Base-by-base conservation (phyloP, 2,113 vertebrate genomes). In the Rhinichthys klamathensis region DNA sequence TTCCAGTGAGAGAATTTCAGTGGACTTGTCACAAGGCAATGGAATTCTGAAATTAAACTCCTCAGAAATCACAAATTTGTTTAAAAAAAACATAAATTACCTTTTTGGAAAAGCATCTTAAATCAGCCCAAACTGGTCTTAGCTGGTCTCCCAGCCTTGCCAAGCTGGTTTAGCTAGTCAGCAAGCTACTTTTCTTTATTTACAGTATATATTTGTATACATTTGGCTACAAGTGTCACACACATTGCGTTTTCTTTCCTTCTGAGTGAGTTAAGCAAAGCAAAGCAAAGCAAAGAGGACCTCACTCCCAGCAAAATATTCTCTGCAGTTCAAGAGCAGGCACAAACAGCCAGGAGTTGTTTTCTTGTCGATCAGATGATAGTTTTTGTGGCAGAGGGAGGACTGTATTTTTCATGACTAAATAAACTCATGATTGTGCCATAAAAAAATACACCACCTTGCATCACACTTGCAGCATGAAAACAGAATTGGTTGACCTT, bases 341-440 rank as follows among this genome's bases (percentile, higher is more conserved):
- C 54, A 38, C 18, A 41, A 79, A 41, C 76, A 61, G 21, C 76
- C 76, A 25, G 56, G 21, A 79, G 32, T 32, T 38, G 54, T 58
- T 78, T 78, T 78, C 76, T 41, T 61, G 56, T 79, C 23, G 11
- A n/a, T 79, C 56, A 60, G 56, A 79, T 79, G 60, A 18, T 23
- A n/a, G 32, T 13, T 79, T 79, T 61, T 41, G 56, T 60, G 72
- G 41, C 54, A 61, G 76, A 41, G 30, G 23, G 35, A n/a, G 32
- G 76, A 23, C 32, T 60, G 32, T n/a, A 58, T 73, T 79, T 41
- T 41, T 60, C 4, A 78, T 78, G 27, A 77, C 11, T 61, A 79
- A 25, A 79, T 38, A 60, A 79, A 79, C 32, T 61, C 54, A 41
- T 44, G 56, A 61, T 61, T 79, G 12, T 9, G 23, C 56, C 56